These are phyloP conservation scores for Nycticorax nycticorax DNA, from an alignment of 2,113 vertebrate genomes.

Conservation along the genomic window DNA sequence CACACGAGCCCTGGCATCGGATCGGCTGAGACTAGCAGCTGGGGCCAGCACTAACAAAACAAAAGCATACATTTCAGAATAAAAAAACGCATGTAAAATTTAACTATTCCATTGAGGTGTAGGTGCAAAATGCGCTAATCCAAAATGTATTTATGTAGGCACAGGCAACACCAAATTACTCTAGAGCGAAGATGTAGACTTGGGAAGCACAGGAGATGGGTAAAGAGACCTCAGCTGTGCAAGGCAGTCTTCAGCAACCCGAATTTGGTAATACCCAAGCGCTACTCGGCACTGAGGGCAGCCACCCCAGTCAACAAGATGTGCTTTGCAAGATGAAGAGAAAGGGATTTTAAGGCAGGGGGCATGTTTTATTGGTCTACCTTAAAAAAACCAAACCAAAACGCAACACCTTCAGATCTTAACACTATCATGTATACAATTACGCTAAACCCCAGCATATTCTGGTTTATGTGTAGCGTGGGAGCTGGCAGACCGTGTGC, in stretches of 20 bases:
- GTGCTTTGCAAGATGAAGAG: neutral
- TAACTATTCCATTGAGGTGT: neutral
- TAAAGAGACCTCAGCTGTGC: neutral
- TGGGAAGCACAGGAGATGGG: neutral
- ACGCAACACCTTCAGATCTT: neutral
- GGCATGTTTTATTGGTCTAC: neutral
- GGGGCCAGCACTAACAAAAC: neutral
- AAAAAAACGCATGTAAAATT: neutral
- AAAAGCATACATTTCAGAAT: neutral
- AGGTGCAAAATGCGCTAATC: neutral
- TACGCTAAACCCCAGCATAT: fast-evolving
- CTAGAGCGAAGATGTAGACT: neutral
- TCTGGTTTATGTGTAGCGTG: neutral
- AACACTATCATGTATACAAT: fast-evolving
- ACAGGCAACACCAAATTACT: neutral
- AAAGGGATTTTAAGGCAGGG: neutral
- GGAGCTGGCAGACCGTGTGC: neutral
- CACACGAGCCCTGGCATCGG: neutral
- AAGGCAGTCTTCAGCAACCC: neutral
- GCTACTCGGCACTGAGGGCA: fast-evolving
- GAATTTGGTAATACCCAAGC: fast-evolving
- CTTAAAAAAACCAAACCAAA: neutral
- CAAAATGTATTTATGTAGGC: neutral
- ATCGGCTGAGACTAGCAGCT: neutral
- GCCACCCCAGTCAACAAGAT: fast-evolving